Evolutionary conservation across 1,140 invertebrate species (phyloP), one percentile per base, ranked within the genome.

Genomic region (Drosophila aff.): DNA sequence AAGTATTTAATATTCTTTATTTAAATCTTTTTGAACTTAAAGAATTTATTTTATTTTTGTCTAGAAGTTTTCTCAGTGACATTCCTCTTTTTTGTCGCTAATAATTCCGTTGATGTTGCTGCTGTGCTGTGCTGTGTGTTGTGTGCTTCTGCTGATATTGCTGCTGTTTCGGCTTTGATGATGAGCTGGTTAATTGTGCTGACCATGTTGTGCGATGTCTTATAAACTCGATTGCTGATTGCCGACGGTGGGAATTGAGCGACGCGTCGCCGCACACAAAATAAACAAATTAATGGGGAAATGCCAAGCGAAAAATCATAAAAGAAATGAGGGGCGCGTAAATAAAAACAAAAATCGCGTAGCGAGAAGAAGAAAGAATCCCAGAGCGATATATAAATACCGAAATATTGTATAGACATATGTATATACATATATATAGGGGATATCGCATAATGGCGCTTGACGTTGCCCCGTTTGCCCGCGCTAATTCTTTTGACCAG

Each of bases 401-500:
- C 28, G 11, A 53, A 18, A 46, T 46, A 61, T 36, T 43, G 41
- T 60, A 53, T 38, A 46, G 33, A 33, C 31, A 33, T 33, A 33
- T 40, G 23, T 23, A 40, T 33, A 23, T 59, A 13, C 16, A 4
- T 41, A 43, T 50, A n/a, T 50, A 33, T 63, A n/a, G 53, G 53
- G 49, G 46, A 72, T 60, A 76, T 73, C 75, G 79, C 68, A 59
- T 75, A 79, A 86, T 85, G 76, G 69, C 72, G 83, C 66, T 85
- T 81, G 74, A 84, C 77, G 85, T 64, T 67, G 78, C 55, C 74
- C 64, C 63, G 53, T 57, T 76, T 87, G 63, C 69, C 81, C 81
- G 85, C 85, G 85, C 85, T 85, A 90, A 90, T 90, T 90, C 85
- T 79, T 90, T 90, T 89, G 84, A 77, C 85, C 82, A 87, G 82